Evolutionary conservation across 2,888 invertebrate species (phyloP).

Genomic region (Andrena praecox): DNA sequence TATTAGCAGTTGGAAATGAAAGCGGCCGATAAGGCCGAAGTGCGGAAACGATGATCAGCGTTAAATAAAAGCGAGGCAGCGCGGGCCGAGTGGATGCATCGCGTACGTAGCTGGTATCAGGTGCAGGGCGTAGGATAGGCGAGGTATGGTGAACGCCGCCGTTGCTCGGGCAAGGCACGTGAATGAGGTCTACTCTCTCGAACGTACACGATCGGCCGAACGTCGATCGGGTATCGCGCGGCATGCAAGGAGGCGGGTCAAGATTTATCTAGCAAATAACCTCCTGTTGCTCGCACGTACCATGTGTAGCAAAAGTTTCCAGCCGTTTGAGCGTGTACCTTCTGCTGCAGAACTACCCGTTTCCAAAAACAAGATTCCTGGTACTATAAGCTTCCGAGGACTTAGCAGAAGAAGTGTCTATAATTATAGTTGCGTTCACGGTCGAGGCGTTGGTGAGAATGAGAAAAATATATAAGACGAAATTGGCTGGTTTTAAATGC

Average conservation of each 20-base stretch:
- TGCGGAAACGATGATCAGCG: constrained; percentile 58
- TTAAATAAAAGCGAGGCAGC: constrained; percentile 25
- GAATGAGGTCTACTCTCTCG: constrained; percentile 67
- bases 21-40: constrained; percentile 36
- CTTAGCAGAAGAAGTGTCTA: not conserved
- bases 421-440: no score
- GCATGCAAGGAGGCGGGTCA: constrained; percentile 78
- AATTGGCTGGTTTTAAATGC: no score
- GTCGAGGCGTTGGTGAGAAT: no score
- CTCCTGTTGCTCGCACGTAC: constrained; percentile 76
- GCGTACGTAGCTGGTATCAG: constrained; percentile 61
- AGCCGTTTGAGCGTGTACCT: constrained; percentile 50
- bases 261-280: constrained; percentile 78
- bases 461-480: no score
- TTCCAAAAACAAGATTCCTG: not conserved
- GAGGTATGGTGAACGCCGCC: constrained; percentile 54
- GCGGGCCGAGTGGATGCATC: constrained; percentile 27
- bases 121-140: constrained; percentile 68
- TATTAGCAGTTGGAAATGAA: constrained; percentile 42
- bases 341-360: constrained; percentile 4
- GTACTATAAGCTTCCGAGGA: no score
- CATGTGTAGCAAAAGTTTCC: constrained; percentile 72
- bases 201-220: constrained; percentile 69
- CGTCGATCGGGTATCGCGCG: constrained; percentile 76
- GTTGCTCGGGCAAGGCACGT: constrained; percentile 65